These are phyloP conservation scores for Alcis repandata DNA, from an alignment of 2,888 invertebrate genomes.

Conservation along the genomic window DNA sequence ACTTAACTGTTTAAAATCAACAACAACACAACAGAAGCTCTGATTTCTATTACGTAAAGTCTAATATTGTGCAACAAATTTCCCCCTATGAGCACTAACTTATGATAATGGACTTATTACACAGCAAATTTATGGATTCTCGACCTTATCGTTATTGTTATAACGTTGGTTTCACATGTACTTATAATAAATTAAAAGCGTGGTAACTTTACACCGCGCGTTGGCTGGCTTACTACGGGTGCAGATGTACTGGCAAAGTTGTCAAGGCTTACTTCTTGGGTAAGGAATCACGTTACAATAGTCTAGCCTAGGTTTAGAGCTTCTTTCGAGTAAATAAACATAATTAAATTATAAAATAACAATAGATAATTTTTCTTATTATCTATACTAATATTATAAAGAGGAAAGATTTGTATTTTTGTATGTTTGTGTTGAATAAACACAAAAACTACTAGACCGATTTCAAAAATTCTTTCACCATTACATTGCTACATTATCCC, in stretches of 20 bases:
- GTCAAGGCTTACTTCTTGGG: constrained; percentile 18
- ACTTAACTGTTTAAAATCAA: no score
- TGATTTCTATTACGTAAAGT: neutral
- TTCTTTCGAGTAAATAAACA: neutral
- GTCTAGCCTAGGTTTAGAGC: constrained; percentile 4
- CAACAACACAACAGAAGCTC: no score
- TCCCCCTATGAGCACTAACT: neutral
- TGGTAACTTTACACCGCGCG: constrained; percentile 4
- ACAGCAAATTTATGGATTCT: neutral
- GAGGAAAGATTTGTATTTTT: no score
- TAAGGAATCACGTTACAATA: constrained; percentile 13
- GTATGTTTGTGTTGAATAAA: no score
- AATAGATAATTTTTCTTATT: no score
- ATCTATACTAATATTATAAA: no score
- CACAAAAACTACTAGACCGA: no score
- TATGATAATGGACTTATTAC: neutral
- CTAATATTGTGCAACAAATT: neutral
- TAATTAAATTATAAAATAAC: no score
- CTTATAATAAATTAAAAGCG: neutral
- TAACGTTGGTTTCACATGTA: neutral
- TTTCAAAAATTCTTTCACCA: no score
- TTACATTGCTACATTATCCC: no score
- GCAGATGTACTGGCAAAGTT: neutral
- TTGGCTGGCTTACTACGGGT: constrained; percentile 2
- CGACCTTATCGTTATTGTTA: neutral